Percentiles rank a stretch among this genome's conserved stretches.
Evolutionary conservation across 1,140 invertebrate species (phyloP).

Genomic region (Sycobia sp.): DNA sequence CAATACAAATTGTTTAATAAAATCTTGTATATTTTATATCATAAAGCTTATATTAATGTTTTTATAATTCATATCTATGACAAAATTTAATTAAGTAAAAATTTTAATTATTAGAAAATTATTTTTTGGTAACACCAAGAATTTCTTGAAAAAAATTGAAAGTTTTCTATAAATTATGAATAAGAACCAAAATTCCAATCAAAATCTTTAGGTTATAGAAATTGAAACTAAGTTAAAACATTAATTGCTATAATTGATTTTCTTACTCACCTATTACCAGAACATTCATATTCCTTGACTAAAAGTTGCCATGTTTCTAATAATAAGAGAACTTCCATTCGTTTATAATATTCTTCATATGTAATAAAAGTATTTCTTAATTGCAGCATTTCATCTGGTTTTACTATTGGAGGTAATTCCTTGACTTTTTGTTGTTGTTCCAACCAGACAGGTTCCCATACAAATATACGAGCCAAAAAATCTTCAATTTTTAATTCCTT

Average conservation of each 20-base stretch:
- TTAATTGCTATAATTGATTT: background rate
- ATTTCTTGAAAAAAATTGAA: background rate
- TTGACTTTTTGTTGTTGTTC: constrained; percentile 43
- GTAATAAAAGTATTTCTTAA: constrained; percentile 39
- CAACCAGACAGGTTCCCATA: constrained; percentile 50
- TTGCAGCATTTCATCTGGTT: constrained; percentile 22
- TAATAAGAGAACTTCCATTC: constrained; percentile 40
- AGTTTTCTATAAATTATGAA: background rate
- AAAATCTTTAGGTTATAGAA: no score
- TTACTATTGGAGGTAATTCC: constrained; percentile 40
- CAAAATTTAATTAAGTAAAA: no score
- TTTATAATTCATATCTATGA: background rate
- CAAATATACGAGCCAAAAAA: constrained; percentile 44
- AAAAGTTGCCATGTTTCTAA: constrained; percentile 46
- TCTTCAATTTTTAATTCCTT: constrained; percentile 40
- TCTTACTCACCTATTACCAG: constrained; percentile 22
- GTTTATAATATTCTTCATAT: constrained; percentile 47
- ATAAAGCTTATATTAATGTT: background rate
- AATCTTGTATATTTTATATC: no score
- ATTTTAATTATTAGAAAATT: background rate
- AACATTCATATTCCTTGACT: constrained; percentile 42
- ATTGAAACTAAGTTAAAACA: no score
- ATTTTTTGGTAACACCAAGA: no score
- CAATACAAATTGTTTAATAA: no score
- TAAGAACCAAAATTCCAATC: background rate